phyloP scores from a whole-genome alignment of 2,888 invertebrate species.

The Pachycephus smyrnensis region DNA sequence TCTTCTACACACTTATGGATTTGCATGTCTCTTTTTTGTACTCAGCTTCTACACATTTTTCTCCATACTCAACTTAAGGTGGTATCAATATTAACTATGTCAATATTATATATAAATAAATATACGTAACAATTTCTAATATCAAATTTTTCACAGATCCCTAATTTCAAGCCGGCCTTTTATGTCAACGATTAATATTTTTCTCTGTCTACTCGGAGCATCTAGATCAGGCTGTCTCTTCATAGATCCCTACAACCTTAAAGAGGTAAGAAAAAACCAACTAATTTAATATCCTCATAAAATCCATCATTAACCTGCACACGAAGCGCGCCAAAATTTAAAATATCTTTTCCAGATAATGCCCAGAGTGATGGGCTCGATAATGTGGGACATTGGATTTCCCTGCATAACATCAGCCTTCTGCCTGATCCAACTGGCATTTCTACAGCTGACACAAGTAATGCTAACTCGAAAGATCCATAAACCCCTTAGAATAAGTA shows the following conservation, averaged over 20 bases:
- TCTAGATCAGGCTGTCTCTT: conserved; percentile 69
- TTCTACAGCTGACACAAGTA: conserved; percentile 71
- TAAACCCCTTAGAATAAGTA: not conserved
- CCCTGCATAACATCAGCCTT: conserved; percentile 72
- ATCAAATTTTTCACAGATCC: conserved; percentile 60
- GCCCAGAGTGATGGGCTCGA: conserved; percentile 68
- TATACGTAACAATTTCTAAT: not conserved
- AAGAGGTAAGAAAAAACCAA: conserved; percentile 63
- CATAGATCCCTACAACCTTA: conserved; percentile 72
- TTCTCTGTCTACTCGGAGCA: conserved; percentile 69
- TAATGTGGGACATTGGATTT: conserved; percentile 71
- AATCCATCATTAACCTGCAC: not conserved
- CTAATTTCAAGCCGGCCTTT: conserved; percentile 70
- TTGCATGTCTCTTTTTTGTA: conserved; percentile 70
- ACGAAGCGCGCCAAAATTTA: not conserved
- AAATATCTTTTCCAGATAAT: conserved; percentile 60
- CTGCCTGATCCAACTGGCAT: conserved; percentile 71
- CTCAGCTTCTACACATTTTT: conserved; percentile 71
- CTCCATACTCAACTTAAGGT: conserved; percentile 71
- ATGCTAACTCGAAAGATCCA: not conserved
- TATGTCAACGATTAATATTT: conserved; percentile 71
- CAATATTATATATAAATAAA: not conserved
- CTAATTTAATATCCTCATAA: not conserved
- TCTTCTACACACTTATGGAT: conserved; percentile 70
- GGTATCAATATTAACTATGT: conserved; percentile 24